phyloP scores from a whole-genome alignment of 2,888 invertebrate genomes.

The Andrena fulva region DNA sequence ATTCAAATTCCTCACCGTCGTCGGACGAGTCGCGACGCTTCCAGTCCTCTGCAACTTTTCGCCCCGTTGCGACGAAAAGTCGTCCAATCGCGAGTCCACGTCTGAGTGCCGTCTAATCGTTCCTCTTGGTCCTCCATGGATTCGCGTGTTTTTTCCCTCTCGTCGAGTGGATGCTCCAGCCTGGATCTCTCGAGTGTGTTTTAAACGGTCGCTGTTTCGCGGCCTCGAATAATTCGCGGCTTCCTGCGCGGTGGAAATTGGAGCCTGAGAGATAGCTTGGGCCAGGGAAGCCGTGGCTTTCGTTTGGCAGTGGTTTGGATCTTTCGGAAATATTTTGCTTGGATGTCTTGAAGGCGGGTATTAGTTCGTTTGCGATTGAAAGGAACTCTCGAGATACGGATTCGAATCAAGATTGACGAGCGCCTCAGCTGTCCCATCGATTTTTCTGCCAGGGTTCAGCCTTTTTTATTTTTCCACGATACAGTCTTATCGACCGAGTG shows the following conservation, averaged over 20 bases:
- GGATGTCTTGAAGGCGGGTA: no score
- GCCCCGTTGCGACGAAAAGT: constrained; percentile 17
- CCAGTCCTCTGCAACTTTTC: constrained; percentile 4
- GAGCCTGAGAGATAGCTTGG: not conserved
- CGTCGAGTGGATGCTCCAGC: not conserved
- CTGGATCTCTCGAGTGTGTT: not conserved
- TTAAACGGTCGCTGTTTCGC: not conserved
- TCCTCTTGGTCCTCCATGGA: not conserved
- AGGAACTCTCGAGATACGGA: no score
- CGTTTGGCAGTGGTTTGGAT: not conserved
- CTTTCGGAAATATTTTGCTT: not conserved
- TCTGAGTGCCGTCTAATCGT: constrained; percentile 14
- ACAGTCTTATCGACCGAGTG: no score
- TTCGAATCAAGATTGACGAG: no score
- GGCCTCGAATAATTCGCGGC: not conserved
- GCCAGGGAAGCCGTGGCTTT: not conserved
- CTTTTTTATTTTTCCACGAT: no score
- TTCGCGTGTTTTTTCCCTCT: not conserved
- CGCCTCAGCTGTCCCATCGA: no score
- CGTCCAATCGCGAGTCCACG: constrained; percentile 28
- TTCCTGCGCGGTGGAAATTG: not conserved
- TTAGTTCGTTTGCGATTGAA: no score
- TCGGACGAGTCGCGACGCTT: constrained; percentile 22
- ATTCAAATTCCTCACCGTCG: constrained; percentile 73
- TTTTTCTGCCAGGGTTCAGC: no score